phyloP scores from a whole-genome alignment of 2,797 vertebrate species.

The Tangara arthus region DNA sequence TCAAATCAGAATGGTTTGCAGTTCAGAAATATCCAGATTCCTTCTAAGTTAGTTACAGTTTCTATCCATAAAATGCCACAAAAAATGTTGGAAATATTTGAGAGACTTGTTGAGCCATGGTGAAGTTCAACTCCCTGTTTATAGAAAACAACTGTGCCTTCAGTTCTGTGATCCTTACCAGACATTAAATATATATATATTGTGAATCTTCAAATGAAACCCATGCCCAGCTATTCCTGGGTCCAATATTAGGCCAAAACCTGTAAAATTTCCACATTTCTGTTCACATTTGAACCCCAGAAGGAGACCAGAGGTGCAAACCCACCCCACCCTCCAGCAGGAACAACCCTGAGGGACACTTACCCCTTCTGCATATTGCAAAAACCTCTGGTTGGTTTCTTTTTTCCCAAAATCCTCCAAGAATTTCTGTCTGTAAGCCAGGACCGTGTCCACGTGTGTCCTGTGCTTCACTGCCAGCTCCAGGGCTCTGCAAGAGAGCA shows the following conservation, averaged over 20 bases:
- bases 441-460: conserved; percentile 96
- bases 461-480: conserved; percentile 96
- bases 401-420: conserved; percentile 88
- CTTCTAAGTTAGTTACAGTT: not conserved
- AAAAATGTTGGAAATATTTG: not conserved
- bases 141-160: not conserved
- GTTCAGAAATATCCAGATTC: not conserved
- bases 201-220: not conserved
- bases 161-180: not conserved
- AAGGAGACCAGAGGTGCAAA: not conserved
- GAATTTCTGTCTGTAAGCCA: conserved; percentile 90
- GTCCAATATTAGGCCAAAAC: not conserved
- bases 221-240: not conserved
- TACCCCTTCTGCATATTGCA: conserved; percentile 92
- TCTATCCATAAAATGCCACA: not conserved
- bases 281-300: not conserved
- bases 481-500: conserved; percentile 83
- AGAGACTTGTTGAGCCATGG: not conserved
- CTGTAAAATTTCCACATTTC: not conserved
- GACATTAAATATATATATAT: not conserved
- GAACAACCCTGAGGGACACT: conserved; percentile 55
- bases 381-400: conserved; percentile 92
- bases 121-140: not conserved
- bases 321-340: not conserved
- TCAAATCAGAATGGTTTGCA: not conserved